phyloP scores from a whole-genome alignment of 2,888 invertebrate genomes.

The Pecten maximus region DNA sequence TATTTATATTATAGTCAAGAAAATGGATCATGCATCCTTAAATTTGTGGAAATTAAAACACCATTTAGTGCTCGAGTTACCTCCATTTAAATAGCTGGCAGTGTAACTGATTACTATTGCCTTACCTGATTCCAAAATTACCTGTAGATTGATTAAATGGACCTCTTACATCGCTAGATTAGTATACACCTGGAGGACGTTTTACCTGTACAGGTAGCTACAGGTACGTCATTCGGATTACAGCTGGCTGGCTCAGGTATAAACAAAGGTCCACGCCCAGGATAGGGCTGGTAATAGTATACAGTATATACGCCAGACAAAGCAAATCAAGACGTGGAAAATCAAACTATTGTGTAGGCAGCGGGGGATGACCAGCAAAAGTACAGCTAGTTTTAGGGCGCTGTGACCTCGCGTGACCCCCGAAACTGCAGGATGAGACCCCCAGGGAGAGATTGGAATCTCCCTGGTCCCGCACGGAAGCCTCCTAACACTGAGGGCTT shows the following conservation, averaged over 20 bases:
- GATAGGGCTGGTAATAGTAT: not conserved
- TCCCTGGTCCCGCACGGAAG: not conserved
- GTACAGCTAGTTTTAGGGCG: not conserved
- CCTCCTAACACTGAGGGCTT: not conserved
- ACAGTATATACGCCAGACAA: not conserved
- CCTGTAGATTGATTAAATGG: conserved; percentile 19
- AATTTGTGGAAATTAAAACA: not conserved
- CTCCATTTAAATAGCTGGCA: not conserved
- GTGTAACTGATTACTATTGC: not conserved
- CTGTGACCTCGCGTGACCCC: not conserved
- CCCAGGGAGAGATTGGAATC: conserved; percentile 29
- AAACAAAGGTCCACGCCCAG: conserved; percentile 27
- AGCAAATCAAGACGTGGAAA: not conserved
- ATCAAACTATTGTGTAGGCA: not conserved
- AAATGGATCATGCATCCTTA: not conserved
- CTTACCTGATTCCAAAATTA: not conserved
- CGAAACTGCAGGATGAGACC: conserved; percentile 17
- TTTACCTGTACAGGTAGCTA: conserved; percentile 7
- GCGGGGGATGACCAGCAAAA: conserved; percentile 17
- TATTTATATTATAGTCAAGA: too few species aligned
- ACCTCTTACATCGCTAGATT: conserved; percentile 20
- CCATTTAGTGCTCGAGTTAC: not conserved
- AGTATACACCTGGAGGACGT: not conserved
- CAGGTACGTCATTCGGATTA: conserved; percentile 5
- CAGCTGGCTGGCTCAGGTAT: not conserved